These are phyloP conservation scores for Macaria notata DNA, from an alignment of 2,888 invertebrate species.

Conservation along the genomic window DNA sequence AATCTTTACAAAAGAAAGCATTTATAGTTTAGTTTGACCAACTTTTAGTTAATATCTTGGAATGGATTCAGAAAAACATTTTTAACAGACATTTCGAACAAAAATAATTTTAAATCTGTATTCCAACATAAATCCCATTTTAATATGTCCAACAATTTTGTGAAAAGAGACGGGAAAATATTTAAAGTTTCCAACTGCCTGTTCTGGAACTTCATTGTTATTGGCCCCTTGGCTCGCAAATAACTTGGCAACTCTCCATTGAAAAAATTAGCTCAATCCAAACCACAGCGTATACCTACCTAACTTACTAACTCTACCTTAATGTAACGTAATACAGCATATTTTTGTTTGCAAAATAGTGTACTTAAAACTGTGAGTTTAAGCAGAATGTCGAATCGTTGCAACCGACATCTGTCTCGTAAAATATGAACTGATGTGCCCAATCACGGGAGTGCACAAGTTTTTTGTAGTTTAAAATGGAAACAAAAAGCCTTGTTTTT, in stretches of 20 bases:
- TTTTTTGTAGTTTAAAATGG: neutral
- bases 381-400: conserved; percentile 11
- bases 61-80: no score
- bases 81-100: no score
- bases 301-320: no score
- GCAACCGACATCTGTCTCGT: conserved; percentile 7
- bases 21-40: no score
- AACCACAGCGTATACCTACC: neutral
- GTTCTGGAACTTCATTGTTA: conserved; percentile 1
- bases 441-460: neutral
- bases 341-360: no score
- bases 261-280: conserved; percentile 10
- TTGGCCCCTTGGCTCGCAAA: conserved; percentile 3
- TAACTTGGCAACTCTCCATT: conserved; percentile 15
- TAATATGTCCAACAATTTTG: neutral
- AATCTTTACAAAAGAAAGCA: no score
- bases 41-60: no score
- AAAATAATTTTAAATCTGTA: no score
- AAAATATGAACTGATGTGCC: conserved; percentile 9
- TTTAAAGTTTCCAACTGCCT: conserved; percentile 2
- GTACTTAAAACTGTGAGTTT: no score
- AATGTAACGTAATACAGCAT: no score
- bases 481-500: neutral
- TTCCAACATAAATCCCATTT: no score
- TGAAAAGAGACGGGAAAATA: neutral